Base-by-base conservation (phyloP, 2,888 invertebrate genomes). In the Sphaerophoria taeniata region DNA sequence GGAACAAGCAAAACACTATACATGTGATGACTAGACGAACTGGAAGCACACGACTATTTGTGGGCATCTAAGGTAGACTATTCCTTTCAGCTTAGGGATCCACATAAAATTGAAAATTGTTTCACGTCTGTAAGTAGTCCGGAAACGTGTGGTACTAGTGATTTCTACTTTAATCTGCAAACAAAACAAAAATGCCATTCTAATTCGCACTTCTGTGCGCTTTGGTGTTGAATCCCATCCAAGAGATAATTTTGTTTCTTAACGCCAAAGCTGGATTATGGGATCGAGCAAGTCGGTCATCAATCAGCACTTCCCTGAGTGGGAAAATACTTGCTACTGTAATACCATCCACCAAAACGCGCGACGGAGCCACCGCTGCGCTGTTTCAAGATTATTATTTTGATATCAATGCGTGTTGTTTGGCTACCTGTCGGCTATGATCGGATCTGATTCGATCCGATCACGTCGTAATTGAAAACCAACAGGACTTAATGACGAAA, bases 401-500 rank as follows among this genome's bases (percentile, higher is more conserved):
- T 81, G 85, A 85, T 85, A 85, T 85, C 73, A 80, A 85, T 81
- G 85, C 85, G 85, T 85, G 24, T 24, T 24, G 24, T 24, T 24
- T 51, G 85, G 71, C 75, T 79, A 75, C 76, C 76, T 80, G 80
- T 69, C 85, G 70, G 85, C 85, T 24, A n/a, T n/a, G 24, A 24
- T 24, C 24, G 1, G 24, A 24, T 24, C 24, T 24, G 24, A 24
- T 24, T 24, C 65, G 81, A 85, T 80, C 85, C 69, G 85, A 85
- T 85, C 85, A 85, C 85, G 85, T 85, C 69, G 85, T 85, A 85
- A 85, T 85, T 85, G 85, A 81, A 85, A 85, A 85, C 80, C 85
- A 85, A 85, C 85, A 85, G 85, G 85, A 85, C 85, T 80, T 85
- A 85, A 85, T 85, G 85, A 85, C 76, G 85, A 80, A 80, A 73